These are phyloP conservation scores for Theretra japonica DNA, from an alignment of 2,888 invertebrate species.

Conservation along the genomic window DNA sequence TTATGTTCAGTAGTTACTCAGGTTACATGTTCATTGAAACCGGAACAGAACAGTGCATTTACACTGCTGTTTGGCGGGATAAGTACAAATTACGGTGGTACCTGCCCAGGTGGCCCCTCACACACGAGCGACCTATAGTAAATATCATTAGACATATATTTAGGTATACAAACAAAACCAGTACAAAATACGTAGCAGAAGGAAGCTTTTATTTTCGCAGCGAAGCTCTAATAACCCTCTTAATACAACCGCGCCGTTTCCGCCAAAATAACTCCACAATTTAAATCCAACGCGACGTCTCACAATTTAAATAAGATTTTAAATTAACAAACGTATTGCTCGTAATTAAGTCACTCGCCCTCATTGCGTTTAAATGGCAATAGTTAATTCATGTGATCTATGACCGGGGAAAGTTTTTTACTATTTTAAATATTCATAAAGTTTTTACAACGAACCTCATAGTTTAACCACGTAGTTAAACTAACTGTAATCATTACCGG, in stretches of 20 bases:
- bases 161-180: background rate
- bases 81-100: no score
- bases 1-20: no score
- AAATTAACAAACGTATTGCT: constrained; percentile 14
- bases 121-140: no score
- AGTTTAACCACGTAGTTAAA: background rate
- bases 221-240: background rate
- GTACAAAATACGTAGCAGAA: background rate
- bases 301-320: constrained; percentile 21
- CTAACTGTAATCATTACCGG: constrained; percentile 32
- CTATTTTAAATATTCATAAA: constrained; percentile 17
- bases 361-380: constrained; percentile 7
- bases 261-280: background rate
- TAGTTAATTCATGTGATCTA: constrained; percentile 16
- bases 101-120: no score
- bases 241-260: background rate
- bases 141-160: background rate
- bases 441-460: background rate
- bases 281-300: constrained; percentile 12
- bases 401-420: constrained; percentile 19
- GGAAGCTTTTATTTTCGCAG: background rate
- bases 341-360: constrained; percentile 5
- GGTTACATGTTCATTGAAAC: no score
- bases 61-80: no score
- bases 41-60: no score